Base-by-base conservation (phyloP, 2,888 invertebrate species). In the Archips xylosteana region DNA sequence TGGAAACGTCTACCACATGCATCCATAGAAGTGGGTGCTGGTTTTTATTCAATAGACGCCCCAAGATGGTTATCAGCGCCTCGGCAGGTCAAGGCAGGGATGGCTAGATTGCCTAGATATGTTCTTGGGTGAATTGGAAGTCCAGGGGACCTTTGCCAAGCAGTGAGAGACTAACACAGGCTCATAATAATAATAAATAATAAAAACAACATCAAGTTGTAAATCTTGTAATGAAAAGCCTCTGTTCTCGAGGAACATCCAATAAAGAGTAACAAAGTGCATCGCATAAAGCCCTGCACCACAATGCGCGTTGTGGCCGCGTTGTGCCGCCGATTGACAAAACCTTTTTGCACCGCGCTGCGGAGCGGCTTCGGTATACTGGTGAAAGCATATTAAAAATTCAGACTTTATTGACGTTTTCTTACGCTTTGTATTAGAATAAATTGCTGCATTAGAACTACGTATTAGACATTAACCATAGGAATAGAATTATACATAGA, bases 301-400 rank as follows among this genome's bases (percentile, higher is more conserved):
- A 71, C 71, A 71, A 71, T 60, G 34, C 65, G 71, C 47, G 64
- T 59, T 71, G 59, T 71, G 34, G 36, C 45, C 32, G 32, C 36
- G 39, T 32, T 54, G 42, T 54, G 32, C 70, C 15, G 15, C 12
- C 12, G 23, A 32, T 45, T 62, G 62, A 62, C 23, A 62, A 62
- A 23, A 62, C 42, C 62, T 45, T 45, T 23, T 61, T 62, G 62
- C 62, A 36, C n/a, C 36, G 47, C 36, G 39, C 57, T 13, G 36
- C 42, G 12, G 34, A 36, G 23, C 54, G 6, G 54, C 13, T 64
- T 9, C 57, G n/a, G n/a, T 42, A 32, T 32, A 3, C 3, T 8
- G 49, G 15, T 45, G 8, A 12, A 69, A 23, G 8, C 15, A 69
- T 39, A n/a, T 10, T 61, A 69, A 36, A 62, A 57, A 32, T 57